Base-by-base conservation (phyloP, 2,797 vertebrate species). In the Lithobates sylvaticus region DNA sequence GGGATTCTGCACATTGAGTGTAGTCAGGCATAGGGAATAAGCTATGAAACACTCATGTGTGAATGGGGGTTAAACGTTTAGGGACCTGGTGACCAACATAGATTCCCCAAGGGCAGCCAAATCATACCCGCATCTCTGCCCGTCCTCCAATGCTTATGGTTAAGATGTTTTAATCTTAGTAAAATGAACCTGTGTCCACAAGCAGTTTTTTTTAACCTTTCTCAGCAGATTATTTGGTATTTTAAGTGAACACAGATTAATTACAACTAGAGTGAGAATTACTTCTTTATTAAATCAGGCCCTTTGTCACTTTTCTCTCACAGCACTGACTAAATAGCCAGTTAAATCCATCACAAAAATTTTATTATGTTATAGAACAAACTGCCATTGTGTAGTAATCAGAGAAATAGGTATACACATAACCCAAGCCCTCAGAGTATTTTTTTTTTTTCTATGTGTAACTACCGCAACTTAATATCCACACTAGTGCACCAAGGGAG, bases 401-500 rank as follows among this genome's bases (percentile, higher is more conserved):
- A 78, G 21, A 6, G 26, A 26, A 44, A 44, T 4, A 16, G 7
- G 78, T 12, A 69, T 80, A 10, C 36, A 47, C 78, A 26, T 13
- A 50, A 47, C 42, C 23, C 32, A 71, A 73, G 6, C 54, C 70
- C 27, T 71, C 16, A 23, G 23, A 82, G 54, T 82, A 34, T 54
- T 81, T 72, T 81, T 5, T 72, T 81, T 5, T 72, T 72, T 72
- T 12, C 32, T 67, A 42, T 68, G 73, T 68, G 73, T 76, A 74
- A 65, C 73, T 73, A 27, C 42, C 50, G 64, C 54, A 74, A 74
- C 72, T 50, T 64, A 76, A 84, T 95, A 94, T 94, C 47, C 42
- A 64, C 61, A 75, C 42, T 18, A 81, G 68, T 71, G 34, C 58
- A 86, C 94, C 95, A 91, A 84, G 89, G 94, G 94, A 95, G 96